phyloP scores from a whole-genome alignment of 1,140 invertebrate species.

The Panulirus ornatus region DNA sequence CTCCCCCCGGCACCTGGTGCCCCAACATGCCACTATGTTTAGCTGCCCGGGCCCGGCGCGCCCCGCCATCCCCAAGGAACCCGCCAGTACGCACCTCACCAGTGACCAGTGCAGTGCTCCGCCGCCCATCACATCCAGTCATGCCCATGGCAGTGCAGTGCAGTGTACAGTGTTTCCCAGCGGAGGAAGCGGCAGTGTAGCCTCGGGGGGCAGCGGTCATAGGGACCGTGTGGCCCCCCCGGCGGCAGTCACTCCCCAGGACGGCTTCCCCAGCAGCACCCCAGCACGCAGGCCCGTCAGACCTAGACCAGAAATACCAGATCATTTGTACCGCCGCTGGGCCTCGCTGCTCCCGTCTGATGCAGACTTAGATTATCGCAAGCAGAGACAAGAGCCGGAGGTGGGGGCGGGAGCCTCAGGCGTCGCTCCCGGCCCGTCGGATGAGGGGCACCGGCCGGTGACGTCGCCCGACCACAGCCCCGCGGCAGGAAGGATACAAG shows the following conservation, averaged over 20 bases:
- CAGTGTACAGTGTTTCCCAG: conserved; percentile 54
- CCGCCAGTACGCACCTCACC: conserved; percentile 64
- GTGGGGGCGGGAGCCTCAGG: conserved; percentile 39
- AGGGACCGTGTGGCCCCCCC: conserved; percentile 75
- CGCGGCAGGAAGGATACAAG: conserved; percentile 23
- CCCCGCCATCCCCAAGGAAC: conserved; percentile 69
- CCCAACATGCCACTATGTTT: conserved; percentile 75
- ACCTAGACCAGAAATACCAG: conserved; percentile 73
- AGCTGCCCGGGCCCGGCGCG: conserved; percentile 73
- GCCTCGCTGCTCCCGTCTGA: conserved; percentile 59
- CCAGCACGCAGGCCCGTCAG: conserved; percentile 51
- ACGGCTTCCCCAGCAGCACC: not conserved
- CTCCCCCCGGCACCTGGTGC: conserved; percentile 56
- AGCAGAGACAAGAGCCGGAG: conserved; percentile 17
- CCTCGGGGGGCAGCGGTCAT: conserved; percentile 75
- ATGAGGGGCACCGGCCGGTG: conserved; percentile 53
- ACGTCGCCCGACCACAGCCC: conserved; percentile 20
- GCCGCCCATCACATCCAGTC: conserved; percentile 36
- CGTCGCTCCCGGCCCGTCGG: conserved; percentile 55
- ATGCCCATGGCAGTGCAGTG: conserved; percentile 66
- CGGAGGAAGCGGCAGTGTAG: conserved; percentile 56
- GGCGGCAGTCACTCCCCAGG: conserved; percentile 55
- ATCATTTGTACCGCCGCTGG: conserved; percentile 72
- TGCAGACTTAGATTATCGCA: conserved; percentile 48
- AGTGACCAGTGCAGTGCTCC: conserved; percentile 71